Percentiles rank a stretch among this genome's conserved stretches.
Evolutionary conservation across 2,113 vertebrate genomes (phyloP).

Genomic region (Acrocephalus kingi): DNA sequence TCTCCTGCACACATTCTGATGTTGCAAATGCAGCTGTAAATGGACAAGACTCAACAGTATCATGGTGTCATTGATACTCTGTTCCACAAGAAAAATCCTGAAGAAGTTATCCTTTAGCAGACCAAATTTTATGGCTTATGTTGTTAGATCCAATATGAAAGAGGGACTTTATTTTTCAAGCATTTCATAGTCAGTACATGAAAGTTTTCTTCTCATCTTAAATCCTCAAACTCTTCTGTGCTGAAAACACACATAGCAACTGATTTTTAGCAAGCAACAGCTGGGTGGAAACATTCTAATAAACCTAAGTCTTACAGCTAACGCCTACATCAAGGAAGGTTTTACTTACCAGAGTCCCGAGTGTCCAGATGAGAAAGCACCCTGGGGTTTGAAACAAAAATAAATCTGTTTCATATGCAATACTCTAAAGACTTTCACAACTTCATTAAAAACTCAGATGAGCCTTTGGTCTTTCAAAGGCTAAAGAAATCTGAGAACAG

Average conservation of each 20-base stretch:
- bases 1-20: not conserved
- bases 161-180: not conserved
- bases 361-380: constrained; percentile 85
- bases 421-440: not conserved
- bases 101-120: not conserved
- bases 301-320: not conserved
- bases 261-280: not conserved
- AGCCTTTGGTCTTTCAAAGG: not conserved
- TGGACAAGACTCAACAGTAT: not conserved
- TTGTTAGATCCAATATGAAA: not conserved
- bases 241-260: not conserved
- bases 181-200: not conserved
- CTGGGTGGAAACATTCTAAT: not conserved
- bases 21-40: not conserved
- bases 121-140: not conserved
- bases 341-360: constrained; percentile 82
- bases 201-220: not conserved
- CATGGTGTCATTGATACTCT: not conserved
- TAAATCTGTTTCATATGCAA: not conserved
- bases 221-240: not conserved
- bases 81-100: not conserved
- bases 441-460: not conserved
- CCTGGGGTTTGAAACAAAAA: constrained; percentile 70
- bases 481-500: not conserved
- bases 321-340: not conserved